Evolutionary conservation across 2,888 invertebrate genomes (phyloP).

Genomic region (Stegophylla sp.): DNA sequence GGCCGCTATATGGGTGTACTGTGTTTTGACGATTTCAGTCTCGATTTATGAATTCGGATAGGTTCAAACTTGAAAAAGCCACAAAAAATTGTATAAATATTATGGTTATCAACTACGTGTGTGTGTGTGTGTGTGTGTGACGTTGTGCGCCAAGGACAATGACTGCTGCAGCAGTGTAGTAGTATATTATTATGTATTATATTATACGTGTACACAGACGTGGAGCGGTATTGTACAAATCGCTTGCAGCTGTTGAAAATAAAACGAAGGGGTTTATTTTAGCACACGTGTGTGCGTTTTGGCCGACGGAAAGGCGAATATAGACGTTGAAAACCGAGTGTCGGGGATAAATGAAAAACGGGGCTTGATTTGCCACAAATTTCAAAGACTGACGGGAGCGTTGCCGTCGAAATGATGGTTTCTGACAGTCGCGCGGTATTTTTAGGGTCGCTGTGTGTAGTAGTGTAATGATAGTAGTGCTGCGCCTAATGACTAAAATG

Average conservation of each 20-base stretch:
- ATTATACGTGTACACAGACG: constrained; percentile 23
- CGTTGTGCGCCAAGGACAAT: not conserved
- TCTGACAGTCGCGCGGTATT: constrained; percentile 9
- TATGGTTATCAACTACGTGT: too few relatives aligned
- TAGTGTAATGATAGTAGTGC: not conserved
- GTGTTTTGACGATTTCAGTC: too few relatives aligned
- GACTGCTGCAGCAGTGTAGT: not conserved
- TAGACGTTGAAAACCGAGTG: constrained; percentile 29
- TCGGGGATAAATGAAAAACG: not conserved
- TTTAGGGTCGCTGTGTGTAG: not conserved
- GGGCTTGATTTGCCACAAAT: constrained; percentile 11
- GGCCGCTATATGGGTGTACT: too few relatives aligned
- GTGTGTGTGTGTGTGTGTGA: not conserved
- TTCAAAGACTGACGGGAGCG: not conserved
- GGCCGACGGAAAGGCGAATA: constrained; percentile 35
- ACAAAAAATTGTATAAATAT: too few relatives aligned
- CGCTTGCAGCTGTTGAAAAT: constrained; percentile 46
- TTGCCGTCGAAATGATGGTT: not conserved
- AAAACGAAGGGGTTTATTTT: constrained; percentile 53
- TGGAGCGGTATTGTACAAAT: constrained; percentile 25
- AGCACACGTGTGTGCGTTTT: constrained; percentile 48
- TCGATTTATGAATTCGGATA: too few relatives aligned
- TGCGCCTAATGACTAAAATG: not conserved
- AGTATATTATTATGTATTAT: too few relatives aligned
- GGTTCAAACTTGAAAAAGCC: too few relatives aligned